Conservation (phyloP, 1,140 invertebrate genomes). For the Drosophila erecta region DNA sequence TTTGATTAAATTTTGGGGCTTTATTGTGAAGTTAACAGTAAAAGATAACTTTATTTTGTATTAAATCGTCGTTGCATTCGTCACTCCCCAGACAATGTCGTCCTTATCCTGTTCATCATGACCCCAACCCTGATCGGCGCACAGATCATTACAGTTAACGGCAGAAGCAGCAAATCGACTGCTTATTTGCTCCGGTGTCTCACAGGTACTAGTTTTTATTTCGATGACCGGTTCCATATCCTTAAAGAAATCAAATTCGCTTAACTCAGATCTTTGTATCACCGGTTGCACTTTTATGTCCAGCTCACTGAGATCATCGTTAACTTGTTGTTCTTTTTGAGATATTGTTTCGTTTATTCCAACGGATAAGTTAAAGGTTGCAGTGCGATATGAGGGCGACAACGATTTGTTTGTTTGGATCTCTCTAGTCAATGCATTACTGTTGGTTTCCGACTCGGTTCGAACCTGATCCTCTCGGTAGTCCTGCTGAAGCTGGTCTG, state of each 20-base stretch:
- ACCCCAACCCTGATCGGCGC: constrained; percentile 64
- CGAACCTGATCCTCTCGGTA: constrained; percentile 1
- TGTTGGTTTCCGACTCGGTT: constrained; percentile 35
- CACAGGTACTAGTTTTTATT: constrained; percentile 84
- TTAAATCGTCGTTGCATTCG: not conserved
- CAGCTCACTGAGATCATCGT: constrained; percentile 89
- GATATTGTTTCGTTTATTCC: not conserved
- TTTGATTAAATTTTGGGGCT: no score
- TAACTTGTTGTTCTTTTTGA: constrained; percentile 52
- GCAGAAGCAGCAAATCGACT: constrained; percentile 67
- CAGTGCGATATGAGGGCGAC: constrained; percentile 35
- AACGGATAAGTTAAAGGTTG: constrained; percentile 26
- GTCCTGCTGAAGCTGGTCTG: constrained; percentile 84
- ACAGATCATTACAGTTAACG: constrained; percentile 10
- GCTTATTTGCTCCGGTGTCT: constrained; percentile 21
- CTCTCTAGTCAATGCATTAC: constrained; percentile 22
- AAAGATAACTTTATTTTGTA: no score
- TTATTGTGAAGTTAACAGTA: no score
- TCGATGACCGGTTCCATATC: constrained; percentile 94
- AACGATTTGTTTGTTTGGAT: not conserved
- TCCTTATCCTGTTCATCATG: constrained; percentile 59
- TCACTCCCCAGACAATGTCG: constrained; percentile 47
- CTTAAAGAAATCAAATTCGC: constrained; percentile 91
- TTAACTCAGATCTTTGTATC: constrained; percentile 84
- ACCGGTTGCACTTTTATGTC: constrained; percentile 89